These are phyloP conservation scores for Accipiter virgatus DNA, from an alignment of 2,113 vertebrate species.

Conservation along the genomic window DNA sequence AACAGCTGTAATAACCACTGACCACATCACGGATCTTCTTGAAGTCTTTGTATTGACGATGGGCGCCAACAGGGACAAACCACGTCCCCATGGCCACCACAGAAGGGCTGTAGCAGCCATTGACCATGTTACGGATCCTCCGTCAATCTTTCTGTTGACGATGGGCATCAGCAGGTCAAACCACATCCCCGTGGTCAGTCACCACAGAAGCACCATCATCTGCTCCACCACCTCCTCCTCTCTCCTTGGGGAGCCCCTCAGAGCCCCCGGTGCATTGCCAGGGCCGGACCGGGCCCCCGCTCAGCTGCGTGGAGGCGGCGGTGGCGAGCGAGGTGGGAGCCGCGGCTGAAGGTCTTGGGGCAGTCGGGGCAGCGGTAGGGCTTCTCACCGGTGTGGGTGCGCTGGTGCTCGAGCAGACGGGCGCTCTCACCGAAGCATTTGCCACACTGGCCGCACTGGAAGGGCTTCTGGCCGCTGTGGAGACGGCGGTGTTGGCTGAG, in stretches of 20 bases:
- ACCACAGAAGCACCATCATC: too few relatives aligned
- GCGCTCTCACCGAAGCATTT: constrained; percentile 66
- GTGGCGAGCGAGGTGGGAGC: constrained; percentile 55
- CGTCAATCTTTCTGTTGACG: background rate
- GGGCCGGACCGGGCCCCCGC: background rate
- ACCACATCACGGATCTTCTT: background rate
- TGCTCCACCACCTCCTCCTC: background rate
- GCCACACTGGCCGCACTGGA: constrained; percentile 66
- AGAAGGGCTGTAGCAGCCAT: background rate
- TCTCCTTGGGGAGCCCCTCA: background rate
- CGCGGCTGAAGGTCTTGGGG: constrained; percentile 60
- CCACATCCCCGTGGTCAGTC: background rate
- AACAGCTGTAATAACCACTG: background rate
- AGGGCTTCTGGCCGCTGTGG: constrained; percentile 55
- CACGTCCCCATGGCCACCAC: background rate
- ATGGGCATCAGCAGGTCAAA: background rate
- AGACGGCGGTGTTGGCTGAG: constrained; percentile 57
- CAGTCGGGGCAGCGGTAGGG: constrained; percentile 58
- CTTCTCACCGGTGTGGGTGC: constrained; percentile 59
- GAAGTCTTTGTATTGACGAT: background rate
- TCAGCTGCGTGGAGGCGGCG: constrained; percentile 8
- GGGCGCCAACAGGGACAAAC: background rate
- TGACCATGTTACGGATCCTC: background rate
- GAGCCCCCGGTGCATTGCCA: background rate
- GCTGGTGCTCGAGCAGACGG: constrained; percentile 66